These are phyloP conservation scores for cattle (Bos taurus) DNA, from an alignment of 2,113 vertebrate genomes.

Conservation along the genomic window ARS-UCD2.0 NC_037345.1:23311501-23312000, in stretches of 20 bases:
- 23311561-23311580: not conserved
- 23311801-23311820: not conserved
- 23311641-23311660: not conserved
- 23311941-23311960: not conserved
- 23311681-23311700: not conserved
- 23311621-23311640: not conserved
- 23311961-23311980: not conserved
- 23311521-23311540: too few relatives aligned
- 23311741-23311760: not conserved
- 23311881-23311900: not conserved
- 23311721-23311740: not conserved
- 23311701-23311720: not conserved
- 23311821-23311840: not conserved
- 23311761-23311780: not conserved
- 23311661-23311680: not conserved
- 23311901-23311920: not conserved
- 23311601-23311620: accelerated
- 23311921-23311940: not conserved
- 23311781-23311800: not conserved
- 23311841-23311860: not conserved
- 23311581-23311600: accelerated
- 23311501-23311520: not conserved
- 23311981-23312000: accelerated
- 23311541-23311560: accelerated
- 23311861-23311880: not conserved